phyloP scores from a whole-genome alignment of 2,888 invertebrate species.

The Laothoe populi region DNA sequence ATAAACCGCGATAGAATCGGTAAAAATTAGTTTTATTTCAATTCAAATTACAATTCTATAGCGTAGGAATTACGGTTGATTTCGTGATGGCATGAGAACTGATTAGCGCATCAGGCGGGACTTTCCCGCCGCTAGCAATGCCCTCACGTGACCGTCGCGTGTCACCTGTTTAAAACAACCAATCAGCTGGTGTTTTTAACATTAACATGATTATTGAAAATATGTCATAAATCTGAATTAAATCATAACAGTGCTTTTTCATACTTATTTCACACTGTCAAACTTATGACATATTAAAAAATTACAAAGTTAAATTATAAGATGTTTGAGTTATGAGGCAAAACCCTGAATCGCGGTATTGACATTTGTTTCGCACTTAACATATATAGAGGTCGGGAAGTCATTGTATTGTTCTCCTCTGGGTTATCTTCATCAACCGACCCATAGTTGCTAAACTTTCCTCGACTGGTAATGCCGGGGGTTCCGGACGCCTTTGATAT shows the following conservation, averaged over 20 bases:
- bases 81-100: too few relatives aligned
- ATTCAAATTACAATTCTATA: too few relatives aligned
- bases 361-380: neutral
- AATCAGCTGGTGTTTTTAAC: neutral
- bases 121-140: neutral
- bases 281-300: neutral
- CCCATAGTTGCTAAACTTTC: neutral
- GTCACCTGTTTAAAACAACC: neutral
- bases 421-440: constrained; percentile 15
- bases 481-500: constrained; percentile 11
- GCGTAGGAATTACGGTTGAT: too few relatives aligned
- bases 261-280: neutral
- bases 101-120: neutral
- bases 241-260: neutral
- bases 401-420: neutral
- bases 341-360: constrained; percentile 14
- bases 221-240: neutral
- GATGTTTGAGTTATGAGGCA: neutral
- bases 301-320: neutral
- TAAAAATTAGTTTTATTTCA: too few relatives aligned
- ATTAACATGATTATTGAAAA: neutral
- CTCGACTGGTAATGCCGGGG: neutral
- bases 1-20: too few relatives aligned
- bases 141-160: neutral
- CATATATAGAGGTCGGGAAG: neutral